Conservation (phyloP, 2,888 invertebrate genomes). For the Punctoribates punctum region DNA sequence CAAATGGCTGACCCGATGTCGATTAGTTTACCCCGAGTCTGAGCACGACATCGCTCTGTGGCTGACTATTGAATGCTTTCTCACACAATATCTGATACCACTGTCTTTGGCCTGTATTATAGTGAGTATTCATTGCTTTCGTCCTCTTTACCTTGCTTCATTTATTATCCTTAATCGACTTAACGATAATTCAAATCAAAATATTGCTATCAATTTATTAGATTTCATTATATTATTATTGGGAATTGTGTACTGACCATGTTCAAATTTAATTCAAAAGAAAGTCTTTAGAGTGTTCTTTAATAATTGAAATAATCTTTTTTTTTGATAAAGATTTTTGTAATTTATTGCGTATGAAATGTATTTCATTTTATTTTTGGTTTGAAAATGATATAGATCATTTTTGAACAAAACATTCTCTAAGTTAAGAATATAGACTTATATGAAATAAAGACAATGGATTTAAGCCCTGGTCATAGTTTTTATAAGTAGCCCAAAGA, state of each 20-base stretch:
- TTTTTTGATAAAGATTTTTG: neutral
- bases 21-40: slow-evolving; percentile 43
- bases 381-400: no score
- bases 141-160: neutral
- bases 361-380: neutral
- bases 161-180: neutral
- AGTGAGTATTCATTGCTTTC: neutral
- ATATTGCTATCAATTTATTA: no score
- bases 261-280: no score
- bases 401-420: no score
- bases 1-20: slow-evolving; percentile 38
- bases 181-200: neutral
- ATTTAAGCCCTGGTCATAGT: no score
- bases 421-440: no score
- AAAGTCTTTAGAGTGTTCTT: no score
- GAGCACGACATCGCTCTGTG: neutral
- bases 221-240: no score
- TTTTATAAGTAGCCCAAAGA: no score
- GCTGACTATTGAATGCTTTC: slow-evolving; percentile 19
- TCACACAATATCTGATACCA: slow-evolving; percentile 41
- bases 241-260: no score
- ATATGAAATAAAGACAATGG: no score
- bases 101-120: slow-evolving; percentile 37
- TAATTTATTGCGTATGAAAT: neutral
- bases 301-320: neutral